Conservation (phyloP, 2,113 vertebrate genomes). For the Hemicordylus capensis region DNA sequence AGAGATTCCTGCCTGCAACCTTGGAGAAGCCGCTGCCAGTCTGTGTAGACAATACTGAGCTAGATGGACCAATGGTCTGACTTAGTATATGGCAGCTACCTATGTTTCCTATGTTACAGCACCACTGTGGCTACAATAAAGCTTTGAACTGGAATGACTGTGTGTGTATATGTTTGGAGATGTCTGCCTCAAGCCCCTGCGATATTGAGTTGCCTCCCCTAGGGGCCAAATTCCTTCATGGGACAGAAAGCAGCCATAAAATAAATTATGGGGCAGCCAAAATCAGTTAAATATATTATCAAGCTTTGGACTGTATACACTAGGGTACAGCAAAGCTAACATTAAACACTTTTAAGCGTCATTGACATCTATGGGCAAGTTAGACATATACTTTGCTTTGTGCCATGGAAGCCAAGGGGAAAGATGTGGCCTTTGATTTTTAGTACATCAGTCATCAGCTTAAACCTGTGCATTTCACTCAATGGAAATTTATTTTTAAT, state of each 20-base stretch:
- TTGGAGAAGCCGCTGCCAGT: no score
- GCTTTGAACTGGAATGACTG: no score
- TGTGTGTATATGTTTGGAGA: no score
- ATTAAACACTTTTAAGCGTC: not conserved
- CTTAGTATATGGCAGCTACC: no score
- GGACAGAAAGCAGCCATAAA: not conserved
- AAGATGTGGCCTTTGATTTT: not conserved
- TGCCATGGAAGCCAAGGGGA: not conserved
- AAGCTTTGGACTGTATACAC: not conserved
- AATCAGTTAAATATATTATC: not conserved
- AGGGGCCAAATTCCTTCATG: no score
- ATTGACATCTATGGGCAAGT: not conserved
- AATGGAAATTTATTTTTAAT: slow-evolving; percentile 33
- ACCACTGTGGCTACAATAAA: no score
- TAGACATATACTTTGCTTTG: not conserved
- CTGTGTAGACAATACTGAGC: no score
- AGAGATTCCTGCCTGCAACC: no score
- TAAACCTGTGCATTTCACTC: slow-evolving; percentile 23
- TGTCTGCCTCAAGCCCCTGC: no score
- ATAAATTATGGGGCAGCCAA: not conserved
- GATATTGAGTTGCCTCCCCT: no score
- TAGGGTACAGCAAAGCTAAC: not conserved
- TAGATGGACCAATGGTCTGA: no score
- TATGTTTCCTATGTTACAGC: no score
- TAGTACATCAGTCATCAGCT: slow-evolving; percentile 12